Base-by-base conservation (phyloP, 2,113 vertebrate species). In the Baryphthengus martii region DNA sequence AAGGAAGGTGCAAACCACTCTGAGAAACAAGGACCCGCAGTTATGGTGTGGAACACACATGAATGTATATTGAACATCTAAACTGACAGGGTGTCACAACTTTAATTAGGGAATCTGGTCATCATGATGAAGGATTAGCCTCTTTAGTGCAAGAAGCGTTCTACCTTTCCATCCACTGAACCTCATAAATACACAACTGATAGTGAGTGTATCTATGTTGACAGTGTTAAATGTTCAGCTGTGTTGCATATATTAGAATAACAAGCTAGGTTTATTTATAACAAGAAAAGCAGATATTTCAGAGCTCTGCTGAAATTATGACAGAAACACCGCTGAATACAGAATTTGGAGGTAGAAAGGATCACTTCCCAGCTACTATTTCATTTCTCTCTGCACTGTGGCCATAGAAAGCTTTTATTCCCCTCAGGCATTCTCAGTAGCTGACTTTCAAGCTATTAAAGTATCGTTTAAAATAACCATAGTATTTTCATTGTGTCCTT, bases 401-500 rank as follows among this genome's bases (percentile, higher is more conserved):
- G 37, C 56, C 79, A 19, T 84, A 72, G 72, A 91, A 86, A 95
- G 83, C 58, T 93, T 90, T 78, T 72, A 85, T 92, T 87, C 77
- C 88, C 59, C 81, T 79, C 58, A 72, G 66, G 85, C 71, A 76
- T 50, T 72, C 71, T 85, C 63, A 76, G 3, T 70, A 94, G 74
- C 68, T 91, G 79, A 85, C 88, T 96, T 96, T 93, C 85, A 90
- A 76, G 71, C 88, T 91, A 88, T 91, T 96, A 62, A 94, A 79
- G 42, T 93, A 87, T 70, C 67, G 70, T 89, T 91, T 93, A 73
- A 94, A 94, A 91, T 85, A 94, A 88, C 58, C 44, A 52, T 37
- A 78, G 37, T 82, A 76, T 91, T 91, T 95, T 76, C 28, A 71
- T 71, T 73, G 19, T 89, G 89, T 79, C 85, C 67, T 89, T 93